Conservation (phyloP, 2,113 vertebrate genomes). For the Agelaius phoeniceus region DNA sequence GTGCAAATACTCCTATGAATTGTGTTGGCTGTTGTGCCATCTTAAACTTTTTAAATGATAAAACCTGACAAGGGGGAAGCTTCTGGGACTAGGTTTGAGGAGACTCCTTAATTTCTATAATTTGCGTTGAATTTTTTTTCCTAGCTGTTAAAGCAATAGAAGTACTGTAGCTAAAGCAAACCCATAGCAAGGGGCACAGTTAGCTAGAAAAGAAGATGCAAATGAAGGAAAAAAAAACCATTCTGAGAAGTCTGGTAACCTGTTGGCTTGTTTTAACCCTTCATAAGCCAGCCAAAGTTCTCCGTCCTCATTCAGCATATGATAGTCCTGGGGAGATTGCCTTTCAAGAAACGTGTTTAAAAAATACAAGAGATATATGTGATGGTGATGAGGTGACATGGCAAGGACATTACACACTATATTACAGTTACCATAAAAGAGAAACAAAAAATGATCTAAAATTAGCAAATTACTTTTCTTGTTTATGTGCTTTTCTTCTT, state of each 20-base stretch:
- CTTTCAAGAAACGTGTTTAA: conserved; percentile 83
- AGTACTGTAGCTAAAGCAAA: conserved; percentile 57
- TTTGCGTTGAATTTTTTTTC: neutral
- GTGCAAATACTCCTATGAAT: neutral
- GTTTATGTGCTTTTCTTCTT: neutral
- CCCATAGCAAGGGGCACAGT: conserved; percentile 52
- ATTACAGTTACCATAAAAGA: conserved; percentile 7
- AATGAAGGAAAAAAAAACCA: conserved; percentile 13
- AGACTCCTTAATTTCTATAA: neutral
- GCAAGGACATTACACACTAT: conserved; percentile 29
- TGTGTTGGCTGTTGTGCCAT: neutral
- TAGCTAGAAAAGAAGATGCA: conserved; percentile 70
- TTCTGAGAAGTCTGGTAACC: conserved; percentile 83
- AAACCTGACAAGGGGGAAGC: neutral
- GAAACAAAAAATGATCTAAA: neutral
- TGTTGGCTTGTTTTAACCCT: conserved; percentile 99
- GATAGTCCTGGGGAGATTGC: conserved; percentile 89
- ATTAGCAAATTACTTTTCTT: neutral
- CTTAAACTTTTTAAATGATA: neutral
- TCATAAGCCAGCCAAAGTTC: conserved; percentile 99
- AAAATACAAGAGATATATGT: conserved; percentile 76
- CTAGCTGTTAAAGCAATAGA: conserved; percentile 34
- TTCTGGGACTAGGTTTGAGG: neutral
- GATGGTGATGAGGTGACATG: conserved; percentile 55
- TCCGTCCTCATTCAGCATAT: conserved; percentile 97